Evolutionary conservation across 2,797 vertebrate species (phyloP), one percentile per base, ranked within the genome.

Genomic region (Myripristis murdjan): DNA sequence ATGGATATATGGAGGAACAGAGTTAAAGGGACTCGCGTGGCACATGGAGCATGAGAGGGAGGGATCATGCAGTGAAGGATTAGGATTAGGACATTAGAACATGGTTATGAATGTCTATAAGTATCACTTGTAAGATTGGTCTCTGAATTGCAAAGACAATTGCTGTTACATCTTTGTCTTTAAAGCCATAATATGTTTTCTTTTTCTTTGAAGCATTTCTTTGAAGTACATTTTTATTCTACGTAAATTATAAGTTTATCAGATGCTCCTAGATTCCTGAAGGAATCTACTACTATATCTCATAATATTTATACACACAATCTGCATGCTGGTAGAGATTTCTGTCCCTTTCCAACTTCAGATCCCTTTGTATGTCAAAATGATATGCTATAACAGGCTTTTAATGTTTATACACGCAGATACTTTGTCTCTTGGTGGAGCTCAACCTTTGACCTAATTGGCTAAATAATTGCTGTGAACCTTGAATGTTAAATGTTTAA

Each of bases 41-140:
- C 46, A 18, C 31, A 10, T 37, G 72, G 4, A 35, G 64, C 14
- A 10, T 31, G 57, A 39, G 39, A 44, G 59, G 56, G 57, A 47
- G 33, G 72, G 68, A 89, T 84, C 62, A 69, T 23, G 22, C 62
- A 64, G 67, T 77, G 43, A 86, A 77, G 86, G 76, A 85, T 84
- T 88, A 83, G 79, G 84, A 91, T 87, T 83, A 85, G 59, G 64
- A 81, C 77, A 81, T 81, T 77, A 75, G 60, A 83, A 78, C 73
- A 68, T 54, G 66, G 69, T 86, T 79, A 86, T 83, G 75, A 73
- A 77, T 75, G 81, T 81, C 65, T 67, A 37, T 18, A 77, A 52
- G 68, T 70, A 58, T 71, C 61, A 64, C 62, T 66, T 56, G 18
- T 62, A 65, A 65, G 43, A 47, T 80, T 28, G 18, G 70, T 61